A percentile compares a stretch with the other conserved stretches of the same genome.
phyloP scores from a whole-genome alignment of 2,113 vertebrate genomes.

The Poicephalus gulielmi region DNA sequence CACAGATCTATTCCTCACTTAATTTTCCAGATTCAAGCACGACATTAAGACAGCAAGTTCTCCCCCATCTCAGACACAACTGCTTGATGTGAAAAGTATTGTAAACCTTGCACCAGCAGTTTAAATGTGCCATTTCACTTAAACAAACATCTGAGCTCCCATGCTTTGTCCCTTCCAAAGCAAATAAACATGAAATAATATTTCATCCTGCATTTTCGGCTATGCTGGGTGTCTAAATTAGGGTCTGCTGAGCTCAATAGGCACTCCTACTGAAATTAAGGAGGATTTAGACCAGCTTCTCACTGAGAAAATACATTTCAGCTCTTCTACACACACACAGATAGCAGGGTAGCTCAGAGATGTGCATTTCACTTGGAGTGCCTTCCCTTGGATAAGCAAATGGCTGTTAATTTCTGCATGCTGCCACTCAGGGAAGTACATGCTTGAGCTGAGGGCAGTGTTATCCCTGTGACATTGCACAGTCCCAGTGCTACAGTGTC shows the following conservation, averaged over 20 bases:
- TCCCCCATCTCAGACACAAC: fast-evolving
- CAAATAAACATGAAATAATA: background rate
- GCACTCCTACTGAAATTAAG: background rate
- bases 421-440: background rate
- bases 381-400: background rate
- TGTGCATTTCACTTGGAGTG: background rate
- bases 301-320: background rate
- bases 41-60: background rate
- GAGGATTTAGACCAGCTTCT: background rate
- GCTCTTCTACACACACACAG: background rate
- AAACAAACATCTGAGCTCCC: background rate
- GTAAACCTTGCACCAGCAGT: background rate
- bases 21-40: background rate
- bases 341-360: background rate
- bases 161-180: background rate
- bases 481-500: fast-evolving
- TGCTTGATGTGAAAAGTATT: background rate
- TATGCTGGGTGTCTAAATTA: background rate
- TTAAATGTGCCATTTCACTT: background rate
- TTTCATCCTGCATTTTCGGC: constrained; percentile 1
- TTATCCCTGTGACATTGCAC: background rate
- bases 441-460: background rate
- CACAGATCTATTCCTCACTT: background rate
- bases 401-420: background rate
- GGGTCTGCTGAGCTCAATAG: background rate